A percentile compares a stretch with the other conserved stretches of the same genome.
These are phyloP conservation scores for Rotaria sp. DNA, from an alignment of 2,888 invertebrate species.

Conservation along the genomic window DNA sequence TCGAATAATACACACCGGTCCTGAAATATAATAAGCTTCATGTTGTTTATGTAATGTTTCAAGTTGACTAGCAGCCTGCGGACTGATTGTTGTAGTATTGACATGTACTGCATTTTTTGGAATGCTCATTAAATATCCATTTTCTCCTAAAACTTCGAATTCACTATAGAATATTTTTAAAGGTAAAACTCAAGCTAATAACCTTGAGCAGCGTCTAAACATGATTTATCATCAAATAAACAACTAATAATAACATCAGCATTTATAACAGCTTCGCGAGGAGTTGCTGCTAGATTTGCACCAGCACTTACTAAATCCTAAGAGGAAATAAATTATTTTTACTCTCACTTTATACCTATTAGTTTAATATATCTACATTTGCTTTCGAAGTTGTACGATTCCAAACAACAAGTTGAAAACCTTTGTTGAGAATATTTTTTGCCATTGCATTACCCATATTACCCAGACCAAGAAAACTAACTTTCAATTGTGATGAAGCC, in stretches of 20 bases:
- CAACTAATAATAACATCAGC: slow-evolving; percentile 13
- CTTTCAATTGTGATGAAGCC: not conserved
- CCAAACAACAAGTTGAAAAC: slow-evolving; percentile 8
- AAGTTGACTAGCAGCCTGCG: not conserved
- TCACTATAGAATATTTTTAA: not conserved
- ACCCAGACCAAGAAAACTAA: not conserved
- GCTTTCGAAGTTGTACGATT: slow-evolving; percentile 2
- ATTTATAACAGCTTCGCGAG: not conserved
- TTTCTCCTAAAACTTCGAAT: not conserved
- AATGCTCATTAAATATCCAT: not conserved
- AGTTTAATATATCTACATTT: not conserved
- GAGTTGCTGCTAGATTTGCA: not conserved
- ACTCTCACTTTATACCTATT: no score
- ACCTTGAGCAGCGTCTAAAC: not conserved
- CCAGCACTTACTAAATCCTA: not conserved
- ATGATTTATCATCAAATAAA: slow-evolving; percentile 21
- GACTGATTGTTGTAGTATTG: not conserved
- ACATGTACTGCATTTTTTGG: not conserved
- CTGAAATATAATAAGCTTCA: not conserved
- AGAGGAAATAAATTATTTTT: no score
- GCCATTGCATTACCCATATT: slow-evolving; percentile 19
- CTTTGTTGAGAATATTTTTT: not conserved
- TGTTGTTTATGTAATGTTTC: not conserved
- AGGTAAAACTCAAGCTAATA: not conserved
- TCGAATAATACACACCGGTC: not conserved